These are phyloP conservation scores for Chinchilla lanigera DNA, from an alignment of 2,113 vertebrate genomes.

Conservation along the genomic window DNA sequence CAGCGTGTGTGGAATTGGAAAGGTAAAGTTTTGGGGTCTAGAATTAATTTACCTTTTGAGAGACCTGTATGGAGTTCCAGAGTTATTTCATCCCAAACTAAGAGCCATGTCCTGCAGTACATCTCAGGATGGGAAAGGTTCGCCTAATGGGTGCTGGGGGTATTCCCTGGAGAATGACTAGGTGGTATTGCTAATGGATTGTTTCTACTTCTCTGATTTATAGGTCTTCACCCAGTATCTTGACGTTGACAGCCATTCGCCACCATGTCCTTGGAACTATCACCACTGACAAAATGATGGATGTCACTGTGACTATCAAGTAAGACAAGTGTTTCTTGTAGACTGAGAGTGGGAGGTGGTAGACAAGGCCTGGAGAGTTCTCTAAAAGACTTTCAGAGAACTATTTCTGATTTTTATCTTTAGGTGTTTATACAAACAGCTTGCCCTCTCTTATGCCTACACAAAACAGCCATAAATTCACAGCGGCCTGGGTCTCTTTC, in stretches of 20 bases:
- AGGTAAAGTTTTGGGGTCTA: background rate
- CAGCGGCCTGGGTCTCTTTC: background rate
- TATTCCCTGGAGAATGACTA: background rate
- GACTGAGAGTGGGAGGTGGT: accelerated
- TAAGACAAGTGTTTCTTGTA: slow-evolving; percentile 82
- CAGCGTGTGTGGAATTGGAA: background rate
- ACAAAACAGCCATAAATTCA: background rate
- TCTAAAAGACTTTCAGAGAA: background rate
- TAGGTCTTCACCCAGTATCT: slow-evolving; percentile 96
- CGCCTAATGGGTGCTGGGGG: background rate
- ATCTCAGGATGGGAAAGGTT: background rate
- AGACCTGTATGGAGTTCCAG: background rate
- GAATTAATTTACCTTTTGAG: background rate
- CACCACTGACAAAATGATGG: slow-evolving; percentile 95
- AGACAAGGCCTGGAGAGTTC: background rate
- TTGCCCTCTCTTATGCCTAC: background rate
- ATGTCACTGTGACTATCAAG: slow-evolving; percentile 98
- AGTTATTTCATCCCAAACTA: background rate
- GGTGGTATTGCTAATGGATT: background rate
- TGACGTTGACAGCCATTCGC: slow-evolving; percentile 96
- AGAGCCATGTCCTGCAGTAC: background rate
- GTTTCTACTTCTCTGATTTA: slow-evolving; percentile 68
- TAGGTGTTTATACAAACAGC: background rate
- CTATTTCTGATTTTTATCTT: slow-evolving; percentile 23
- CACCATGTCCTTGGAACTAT: slow-evolving; percentile 97